Conservation (phyloP, 2,113 vertebrate genomes). For the Aegotheles bennettii region DNA sequence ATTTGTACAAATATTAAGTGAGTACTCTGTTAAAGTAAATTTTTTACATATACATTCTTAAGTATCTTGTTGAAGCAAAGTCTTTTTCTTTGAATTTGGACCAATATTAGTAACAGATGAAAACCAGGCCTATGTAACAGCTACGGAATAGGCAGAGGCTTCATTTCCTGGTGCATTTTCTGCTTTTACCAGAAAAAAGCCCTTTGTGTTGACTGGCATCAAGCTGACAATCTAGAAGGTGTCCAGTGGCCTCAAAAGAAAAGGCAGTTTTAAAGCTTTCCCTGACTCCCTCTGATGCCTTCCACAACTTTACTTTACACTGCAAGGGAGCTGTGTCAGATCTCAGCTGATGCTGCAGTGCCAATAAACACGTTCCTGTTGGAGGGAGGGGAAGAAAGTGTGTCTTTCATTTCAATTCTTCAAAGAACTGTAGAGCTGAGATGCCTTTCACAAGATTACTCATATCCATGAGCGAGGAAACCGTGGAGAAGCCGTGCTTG, state of each 20-base stretch:
- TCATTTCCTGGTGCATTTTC: not conserved
- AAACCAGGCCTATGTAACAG: not conserved
- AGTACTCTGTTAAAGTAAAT: not conserved
- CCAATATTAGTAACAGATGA: not conserved
- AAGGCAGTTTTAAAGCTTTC: not conserved
- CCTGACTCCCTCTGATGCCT: not conserved
- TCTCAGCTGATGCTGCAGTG: not conserved
- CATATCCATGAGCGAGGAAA: not conserved
- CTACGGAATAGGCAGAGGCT: not conserved
- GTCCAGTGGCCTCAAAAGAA: not conserved
- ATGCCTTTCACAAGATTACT: not conserved
- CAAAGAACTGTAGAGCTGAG: not conserved
- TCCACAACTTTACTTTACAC: not conserved
- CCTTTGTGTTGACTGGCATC: not conserved
- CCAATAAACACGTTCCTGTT: accelerated
- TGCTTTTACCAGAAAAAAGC: not conserved
- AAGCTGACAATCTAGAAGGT: not conserved
- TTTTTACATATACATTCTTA: not conserved
- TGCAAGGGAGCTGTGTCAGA: accelerated
- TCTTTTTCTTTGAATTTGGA: not conserved
- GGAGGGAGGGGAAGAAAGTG: not conserved
- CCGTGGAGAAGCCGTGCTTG: not conserved
- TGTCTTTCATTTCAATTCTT: not conserved
- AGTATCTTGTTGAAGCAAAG: not conserved
- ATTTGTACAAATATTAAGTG: not conserved